Evolutionary conservation across 2,113 vertebrate species (phyloP).

Genomic region (Marcusenius ussheri): DNA sequence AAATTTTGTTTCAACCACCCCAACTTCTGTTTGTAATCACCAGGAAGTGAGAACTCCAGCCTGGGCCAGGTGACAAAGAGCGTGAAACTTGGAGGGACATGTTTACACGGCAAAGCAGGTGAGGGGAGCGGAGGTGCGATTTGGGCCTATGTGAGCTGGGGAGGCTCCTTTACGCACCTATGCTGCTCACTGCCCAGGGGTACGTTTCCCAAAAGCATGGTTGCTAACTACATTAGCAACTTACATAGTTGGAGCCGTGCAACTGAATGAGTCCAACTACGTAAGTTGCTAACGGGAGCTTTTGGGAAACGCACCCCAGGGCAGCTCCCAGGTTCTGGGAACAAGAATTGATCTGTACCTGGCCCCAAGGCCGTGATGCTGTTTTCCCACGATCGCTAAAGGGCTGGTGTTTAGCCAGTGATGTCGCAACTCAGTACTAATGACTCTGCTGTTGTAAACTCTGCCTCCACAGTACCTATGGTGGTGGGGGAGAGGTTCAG

Average conservation of each 20-base stretch:
- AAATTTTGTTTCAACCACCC: conserved; percentile 35
- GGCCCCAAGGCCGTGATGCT: conserved; percentile 41
- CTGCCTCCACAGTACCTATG: conserved; percentile 19
- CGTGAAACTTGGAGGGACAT: conserved; percentile 23
- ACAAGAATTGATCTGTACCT: conserved; percentile 51
- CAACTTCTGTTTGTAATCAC: conserved; percentile 47
- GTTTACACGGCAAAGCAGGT: conserved; percentile 30
- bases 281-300: too few species aligned
- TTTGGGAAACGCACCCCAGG: too few species aligned
- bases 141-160: conserved; percentile 34
- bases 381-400: conserved; percentile 55
- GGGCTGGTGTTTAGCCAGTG: conserved; percentile 46
- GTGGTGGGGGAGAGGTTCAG: conserved; percentile 20
- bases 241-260: too few species aligned
- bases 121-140: conserved; percentile 38
- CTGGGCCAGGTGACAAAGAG: conserved; percentile 44
- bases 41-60: conserved; percentile 58
- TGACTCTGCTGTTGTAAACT: conserved; percentile 58
- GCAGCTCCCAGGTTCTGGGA: conserved; percentile 21
- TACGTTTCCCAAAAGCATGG: too few species aligned
- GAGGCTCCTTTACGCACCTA: conserved; percentile 37
- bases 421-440: conserved; percentile 51
- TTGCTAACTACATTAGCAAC: too few species aligned
- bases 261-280: too few species aligned
- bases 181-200: conserved; percentile 46